These are phyloP conservation scores for Lepus europaeus DNA, from an alignment of 2,113 vertebrate species.

Conservation along the genomic window DNA sequence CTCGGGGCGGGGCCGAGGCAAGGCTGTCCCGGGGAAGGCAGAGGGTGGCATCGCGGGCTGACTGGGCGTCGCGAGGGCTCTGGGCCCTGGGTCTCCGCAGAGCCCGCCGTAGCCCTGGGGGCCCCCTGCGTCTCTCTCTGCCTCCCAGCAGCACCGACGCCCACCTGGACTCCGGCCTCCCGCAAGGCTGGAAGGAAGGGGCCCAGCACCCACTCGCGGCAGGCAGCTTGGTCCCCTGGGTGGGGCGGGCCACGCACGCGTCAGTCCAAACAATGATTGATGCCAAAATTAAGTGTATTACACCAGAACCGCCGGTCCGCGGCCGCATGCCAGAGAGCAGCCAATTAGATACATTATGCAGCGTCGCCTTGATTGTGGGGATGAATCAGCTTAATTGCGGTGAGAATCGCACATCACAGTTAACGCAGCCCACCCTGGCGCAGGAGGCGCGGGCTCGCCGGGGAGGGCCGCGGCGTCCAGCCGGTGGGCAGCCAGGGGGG, in stretches of 20 bases:
- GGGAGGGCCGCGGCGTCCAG: too few species aligned
- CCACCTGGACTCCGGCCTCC: background rate
- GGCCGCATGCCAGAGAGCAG: conserved; percentile 81
- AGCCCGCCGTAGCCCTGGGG: too few species aligned
- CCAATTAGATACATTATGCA: conserved; percentile 89
- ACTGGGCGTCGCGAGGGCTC: fast-evolving
- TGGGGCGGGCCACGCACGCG: background rate
- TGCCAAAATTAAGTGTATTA: conserved; percentile 89
- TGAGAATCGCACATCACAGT: conserved; percentile 78
- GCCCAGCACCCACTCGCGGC: too few species aligned
- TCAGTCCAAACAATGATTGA: conserved; percentile 85
- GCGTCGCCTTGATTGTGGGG: conserved; percentile 84
- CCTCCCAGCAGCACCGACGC: fast-evolving
- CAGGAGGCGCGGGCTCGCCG: fast-evolving
- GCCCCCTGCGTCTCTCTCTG: fast-evolving
- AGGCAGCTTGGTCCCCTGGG: background rate
- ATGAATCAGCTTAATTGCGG: conserved; percentile 88
- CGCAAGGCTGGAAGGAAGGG: background rate
- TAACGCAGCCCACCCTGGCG: conserved; percentile 60
- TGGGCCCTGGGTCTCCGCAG: background rate
- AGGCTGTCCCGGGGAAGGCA: background rate
- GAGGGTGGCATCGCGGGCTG: fast-evolving
- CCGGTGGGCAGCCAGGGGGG: too few species aligned
- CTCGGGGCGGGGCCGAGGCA: background rate
- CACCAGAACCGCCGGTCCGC: conserved; percentile 83